Base-by-base conservation (phyloP, 1,140 invertebrate genomes). In the Antheraea mylitta region DNA sequence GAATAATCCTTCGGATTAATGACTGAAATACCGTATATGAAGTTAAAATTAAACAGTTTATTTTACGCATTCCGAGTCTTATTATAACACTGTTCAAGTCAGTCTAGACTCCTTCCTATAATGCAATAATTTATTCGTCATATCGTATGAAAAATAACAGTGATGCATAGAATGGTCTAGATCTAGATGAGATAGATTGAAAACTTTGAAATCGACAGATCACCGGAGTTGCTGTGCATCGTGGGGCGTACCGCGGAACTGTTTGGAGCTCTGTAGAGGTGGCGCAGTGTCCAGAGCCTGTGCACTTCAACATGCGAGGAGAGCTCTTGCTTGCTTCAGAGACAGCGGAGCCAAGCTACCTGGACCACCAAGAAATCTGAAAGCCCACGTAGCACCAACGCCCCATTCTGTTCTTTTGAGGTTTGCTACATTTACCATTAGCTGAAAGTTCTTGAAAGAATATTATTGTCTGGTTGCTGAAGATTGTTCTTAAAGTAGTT, bases 251-350 rank as follows among this genome's bases (percentile, higher is more conserved):
- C 96, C 96, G 0, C 91, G 95, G 7, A 93, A 94, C 53, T 97
- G 96, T 80, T 88, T 97, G 42, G 96, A 97, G 80, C 96, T 96
- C 94, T 96, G 96, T 78, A 88, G 93, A 64, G 90, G 86, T 0
- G 91, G 85, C 8, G 68, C 79, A 0, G 87, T 85, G 22, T 82
- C 94, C 42, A 94, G 94, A 65, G 84, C 94, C 0, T 97, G 96
- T 78, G 94, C 96, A 1, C 81, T 97, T 2, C 94, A 94, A 30
- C 95, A 96, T 79, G 95, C 96, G 0, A 94, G 95, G 62, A 93
- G 95, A 48, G 97, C 97, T 45, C 93, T 97, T 58, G 94, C 94
- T 11, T 97, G 97, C 87, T 97, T 97, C 89, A 94, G 97, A 62
- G 96, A 97, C 84, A 94, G 96, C 18, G 93, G 95, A 69, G 95